Evolutionary conservation across 2,888 invertebrate genomes (phyloP).

Genomic region (Lomographa bimaculata): DNA sequence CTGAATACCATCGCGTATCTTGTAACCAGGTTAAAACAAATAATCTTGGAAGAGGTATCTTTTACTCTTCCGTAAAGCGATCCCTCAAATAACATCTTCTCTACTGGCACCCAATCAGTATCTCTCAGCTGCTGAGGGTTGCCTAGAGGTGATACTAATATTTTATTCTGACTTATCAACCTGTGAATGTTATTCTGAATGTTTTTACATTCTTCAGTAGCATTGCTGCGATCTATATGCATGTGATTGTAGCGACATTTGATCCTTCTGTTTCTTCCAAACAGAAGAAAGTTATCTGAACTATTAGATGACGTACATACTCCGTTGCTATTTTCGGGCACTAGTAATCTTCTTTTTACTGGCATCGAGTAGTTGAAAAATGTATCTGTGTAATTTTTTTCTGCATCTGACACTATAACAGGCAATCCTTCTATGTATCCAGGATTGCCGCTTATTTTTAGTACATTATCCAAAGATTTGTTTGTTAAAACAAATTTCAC

Average conservation of each 20-base stretch:
- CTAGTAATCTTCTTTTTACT: constrained; percentile 37
- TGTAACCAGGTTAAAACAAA: constrained; percentile 60
- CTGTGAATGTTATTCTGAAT: constrained; percentile 54
- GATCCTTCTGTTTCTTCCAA: constrained; percentile 73
- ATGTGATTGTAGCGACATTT: constrained; percentile 63
- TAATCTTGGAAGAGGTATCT: constrained; percentile 46
- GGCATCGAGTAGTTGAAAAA: constrained; percentile 52
- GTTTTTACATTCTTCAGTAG: constrained; percentile 48
- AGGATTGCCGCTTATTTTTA: constrained; percentile 88
- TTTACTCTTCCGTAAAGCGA: constrained; percentile 51
- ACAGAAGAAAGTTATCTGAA: constrained; percentile 61
- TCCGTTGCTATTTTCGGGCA: constrained; percentile 67
- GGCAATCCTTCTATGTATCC: constrained; percentile 88
- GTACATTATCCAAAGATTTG: constrained; percentile 45
- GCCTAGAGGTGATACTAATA: constrained; percentile 60
- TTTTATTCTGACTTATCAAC: constrained; percentile 43
- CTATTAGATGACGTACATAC: constrained; percentile 62
- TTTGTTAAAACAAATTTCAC: constrained; percentile 61
- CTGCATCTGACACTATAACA: constrained; percentile 70
- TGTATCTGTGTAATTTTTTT: constrained; percentile 53
- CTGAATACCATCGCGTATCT: constrained; percentile 54
- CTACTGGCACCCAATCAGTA: constrained; percentile 55
- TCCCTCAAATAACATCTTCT: constrained; percentile 34
- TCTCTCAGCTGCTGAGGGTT: constrained; percentile 57
- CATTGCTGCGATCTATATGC: constrained; percentile 37